Conservation (phyloP, 1,140 invertebrate genomes). For the Ephestia elutella region DNA sequence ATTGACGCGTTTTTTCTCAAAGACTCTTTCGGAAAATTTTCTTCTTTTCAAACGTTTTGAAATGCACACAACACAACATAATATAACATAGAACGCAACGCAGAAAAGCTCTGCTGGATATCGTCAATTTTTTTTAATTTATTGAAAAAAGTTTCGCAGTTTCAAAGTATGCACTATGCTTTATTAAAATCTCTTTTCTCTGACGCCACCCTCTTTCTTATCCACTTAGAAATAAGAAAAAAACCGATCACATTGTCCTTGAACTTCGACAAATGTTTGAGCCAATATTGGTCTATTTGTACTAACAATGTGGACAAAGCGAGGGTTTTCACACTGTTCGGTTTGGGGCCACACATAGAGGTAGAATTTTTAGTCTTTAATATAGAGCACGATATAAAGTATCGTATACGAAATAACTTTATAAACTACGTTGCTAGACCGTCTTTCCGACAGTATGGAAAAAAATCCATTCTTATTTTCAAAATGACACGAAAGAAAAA, state of each 20-base stretch:
- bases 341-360: conserved; percentile 9
- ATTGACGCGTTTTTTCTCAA: not conserved
- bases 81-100: not conserved
- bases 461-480: no score
- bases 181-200: conserved; percentile 5
- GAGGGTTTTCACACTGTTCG: conserved; percentile 22
- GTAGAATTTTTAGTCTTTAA: no score
- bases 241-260: not conserved
- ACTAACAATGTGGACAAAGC: conserved; percentile 17
- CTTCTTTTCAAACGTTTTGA: not conserved
- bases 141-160: not conserved
- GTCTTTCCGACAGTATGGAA: no score
- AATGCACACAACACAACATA: not conserved
- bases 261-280: conserved; percentile 9
- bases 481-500: no score
- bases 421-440: no score
- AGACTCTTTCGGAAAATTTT: not conserved
- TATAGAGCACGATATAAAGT: no score
- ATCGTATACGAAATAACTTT: no score
- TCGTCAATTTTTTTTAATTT: not conserved
- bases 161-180: conserved; percentile 1
- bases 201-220: not conserved
- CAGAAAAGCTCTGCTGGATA: not conserved
- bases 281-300: conserved; percentile 23
- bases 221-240: not conserved